A percentile compares a stretch with the other conserved stretches of the same genome.
phyloP scores from a whole-genome alignment of 1,140 invertebrate species.

The Triops longicaudatus region DNA sequence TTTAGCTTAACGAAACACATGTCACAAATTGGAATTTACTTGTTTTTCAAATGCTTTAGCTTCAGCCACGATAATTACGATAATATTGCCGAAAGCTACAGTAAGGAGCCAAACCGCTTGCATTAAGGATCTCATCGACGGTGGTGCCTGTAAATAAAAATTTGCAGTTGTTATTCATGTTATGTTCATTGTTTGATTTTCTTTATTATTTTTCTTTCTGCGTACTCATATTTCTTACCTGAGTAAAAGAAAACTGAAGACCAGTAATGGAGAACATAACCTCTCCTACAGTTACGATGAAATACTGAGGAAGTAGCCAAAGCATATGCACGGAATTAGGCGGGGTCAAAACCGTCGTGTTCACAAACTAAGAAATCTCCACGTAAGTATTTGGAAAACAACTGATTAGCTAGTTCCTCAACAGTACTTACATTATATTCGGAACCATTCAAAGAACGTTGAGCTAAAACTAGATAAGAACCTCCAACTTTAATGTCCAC shows the following conservation, averaged over 20 bases:
- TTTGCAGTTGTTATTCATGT: constrained; percentile 17
- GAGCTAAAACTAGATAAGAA: constrained; percentile 21
- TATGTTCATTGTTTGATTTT: background rate
- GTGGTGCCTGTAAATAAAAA: constrained; percentile 60
- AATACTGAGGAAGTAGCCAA: constrained; percentile 77
- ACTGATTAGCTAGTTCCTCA: background rate
- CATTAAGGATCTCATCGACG: constrained; percentile 85
- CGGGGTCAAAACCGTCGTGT: constrained; percentile 43
- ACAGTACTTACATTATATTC: constrained; percentile 11
- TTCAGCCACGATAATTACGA: constrained; percentile 79
- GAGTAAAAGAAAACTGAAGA: constrained; percentile 78
- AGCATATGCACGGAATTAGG: constrained; percentile 67
- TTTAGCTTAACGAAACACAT: constrained; percentile 2
- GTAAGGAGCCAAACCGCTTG: constrained; percentile 83
- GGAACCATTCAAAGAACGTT: constrained; percentile 19
- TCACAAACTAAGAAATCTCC: constrained; percentile 19
- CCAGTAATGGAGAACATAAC: constrained; percentile 87
- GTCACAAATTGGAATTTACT: constrained; percentile 40
- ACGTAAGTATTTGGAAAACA: background rate
- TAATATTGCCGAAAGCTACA: constrained; percentile 80
- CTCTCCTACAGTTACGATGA: constrained; percentile 73
- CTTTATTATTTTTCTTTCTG: background rate
- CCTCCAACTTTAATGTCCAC: constrained; percentile 18
- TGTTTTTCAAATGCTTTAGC: constrained; percentile 51
- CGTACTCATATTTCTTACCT: constrained; percentile 40